phyloP scores from a whole-genome alignment of 1,140 invertebrate genomes.

The Bursaphelenchus mucronatus region DNA sequence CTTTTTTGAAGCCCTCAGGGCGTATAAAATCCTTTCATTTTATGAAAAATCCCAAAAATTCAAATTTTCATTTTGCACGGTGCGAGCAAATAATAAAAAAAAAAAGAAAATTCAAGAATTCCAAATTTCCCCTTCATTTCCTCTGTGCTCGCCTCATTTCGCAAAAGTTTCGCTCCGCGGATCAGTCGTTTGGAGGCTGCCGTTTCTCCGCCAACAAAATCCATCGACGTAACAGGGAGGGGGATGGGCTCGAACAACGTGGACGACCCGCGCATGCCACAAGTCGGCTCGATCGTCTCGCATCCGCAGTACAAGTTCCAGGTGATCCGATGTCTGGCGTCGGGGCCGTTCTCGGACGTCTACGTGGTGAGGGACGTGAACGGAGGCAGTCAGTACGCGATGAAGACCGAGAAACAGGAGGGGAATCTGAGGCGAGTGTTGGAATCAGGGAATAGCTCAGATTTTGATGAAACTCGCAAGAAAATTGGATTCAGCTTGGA shows the following conservation, averaged over 20 bases:
- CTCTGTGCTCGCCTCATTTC: too few relatives aligned
- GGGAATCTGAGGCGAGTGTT: constrained; percentile 21
- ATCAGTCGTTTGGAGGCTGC: neutral
- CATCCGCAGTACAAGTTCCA: constrained; percentile 21
- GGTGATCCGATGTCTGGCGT: constrained; percentile 29
- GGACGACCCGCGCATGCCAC: constrained; percentile 14
- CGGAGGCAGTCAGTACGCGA: constrained; percentile 28
- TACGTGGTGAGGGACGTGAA: constrained; percentile 27
- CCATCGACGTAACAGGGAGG: neutral
- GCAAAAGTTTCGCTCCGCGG: neutral
- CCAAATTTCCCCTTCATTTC: too few relatives aligned
- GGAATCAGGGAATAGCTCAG: neutral
- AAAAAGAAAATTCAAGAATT: too few relatives aligned
- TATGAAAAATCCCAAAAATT: too few relatives aligned
- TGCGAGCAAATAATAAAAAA: too few relatives aligned
- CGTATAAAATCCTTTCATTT: too few relatives aligned
- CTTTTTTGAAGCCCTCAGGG: too few relatives aligned
- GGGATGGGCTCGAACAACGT: constrained; percentile 13
- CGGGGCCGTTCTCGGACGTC: constrained; percentile 40
- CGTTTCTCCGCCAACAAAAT: neutral
- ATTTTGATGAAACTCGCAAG: too few relatives aligned
- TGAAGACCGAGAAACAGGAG: constrained; percentile 36
- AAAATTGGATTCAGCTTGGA: too few relatives aligned
- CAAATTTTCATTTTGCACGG: too few relatives aligned
- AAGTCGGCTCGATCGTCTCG: constrained; percentile 11